phyloP scores from a whole-genome alignment of 2,113 vertebrate genomes.

The Callipepla squamata region DNA sequence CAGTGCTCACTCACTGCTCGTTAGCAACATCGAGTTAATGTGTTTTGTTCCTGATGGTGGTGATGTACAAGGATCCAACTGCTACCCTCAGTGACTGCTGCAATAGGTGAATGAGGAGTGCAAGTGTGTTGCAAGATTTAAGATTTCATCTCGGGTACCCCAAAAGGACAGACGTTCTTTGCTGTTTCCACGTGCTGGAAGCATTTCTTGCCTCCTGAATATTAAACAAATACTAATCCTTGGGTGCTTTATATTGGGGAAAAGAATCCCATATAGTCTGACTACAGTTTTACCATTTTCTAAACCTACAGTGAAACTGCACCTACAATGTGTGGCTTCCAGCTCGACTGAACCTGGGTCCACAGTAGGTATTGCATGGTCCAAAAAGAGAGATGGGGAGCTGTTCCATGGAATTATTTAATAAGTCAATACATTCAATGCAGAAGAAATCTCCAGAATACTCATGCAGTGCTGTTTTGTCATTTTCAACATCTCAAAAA shows the following conservation, averaged over 20 bases:
- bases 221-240: neutral
- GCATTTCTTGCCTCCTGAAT: neutral
- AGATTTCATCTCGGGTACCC: neutral
- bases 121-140: neutral
- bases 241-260: neutral
- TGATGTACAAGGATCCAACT: neutral
- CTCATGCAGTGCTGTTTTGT: neutral
- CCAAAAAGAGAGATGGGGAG: neutral
- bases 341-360: neutral
- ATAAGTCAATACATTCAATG: neutral
- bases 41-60: conserved; percentile 6
- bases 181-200: neutral
- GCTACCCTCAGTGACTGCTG: neutral
- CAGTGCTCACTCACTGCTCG: neutral
- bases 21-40: conserved; percentile 20
- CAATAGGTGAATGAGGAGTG: conserved; percentile 3
- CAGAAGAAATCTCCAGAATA: neutral
- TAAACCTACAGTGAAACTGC: neutral
- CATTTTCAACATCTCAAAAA: neutral
- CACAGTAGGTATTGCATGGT: neutral
- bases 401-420: neutral
- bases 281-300: neutral
- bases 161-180: neutral
- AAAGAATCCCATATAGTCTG: neutral
- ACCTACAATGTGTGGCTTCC: neutral